phyloP scores from a whole-genome alignment of 1,140 invertebrate species.

The Capitella teleta region DNA sequence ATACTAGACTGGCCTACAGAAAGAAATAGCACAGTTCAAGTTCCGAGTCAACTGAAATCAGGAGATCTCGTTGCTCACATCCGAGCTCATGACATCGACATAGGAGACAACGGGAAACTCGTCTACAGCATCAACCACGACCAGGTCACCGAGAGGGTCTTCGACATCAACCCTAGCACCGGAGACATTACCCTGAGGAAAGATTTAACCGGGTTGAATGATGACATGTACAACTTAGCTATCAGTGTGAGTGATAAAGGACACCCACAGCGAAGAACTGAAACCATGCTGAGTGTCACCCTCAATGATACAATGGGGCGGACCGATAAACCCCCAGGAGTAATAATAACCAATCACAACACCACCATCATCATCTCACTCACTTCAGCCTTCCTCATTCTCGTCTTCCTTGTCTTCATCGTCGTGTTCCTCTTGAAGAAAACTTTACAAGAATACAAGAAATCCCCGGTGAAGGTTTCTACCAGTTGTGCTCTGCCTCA shows the following conservation, averaged over 20 bases:
- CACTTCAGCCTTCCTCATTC: neutral
- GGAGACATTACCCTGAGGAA: neutral
- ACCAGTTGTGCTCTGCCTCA: too few species aligned
- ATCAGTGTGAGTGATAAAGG: neutral
- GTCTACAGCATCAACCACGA: neutral
- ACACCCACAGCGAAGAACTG: neutral
- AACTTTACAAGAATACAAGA: neutral
- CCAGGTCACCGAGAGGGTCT: neutral
- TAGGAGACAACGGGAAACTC: neutral
- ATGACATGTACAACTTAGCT: neutral
- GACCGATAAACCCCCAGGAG: neutral
- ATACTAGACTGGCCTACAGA: neutral
- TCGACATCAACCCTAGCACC: neutral
- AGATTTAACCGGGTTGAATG: neutral
- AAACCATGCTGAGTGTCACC: neutral
- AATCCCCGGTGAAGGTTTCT: too few species aligned
- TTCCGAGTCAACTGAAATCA: neutral
- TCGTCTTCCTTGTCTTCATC: neutral
- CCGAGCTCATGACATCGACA: neutral
- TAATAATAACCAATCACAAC: neutral
- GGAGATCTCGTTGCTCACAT: neutral
- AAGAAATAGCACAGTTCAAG: neutral
- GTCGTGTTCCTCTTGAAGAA: neutral
- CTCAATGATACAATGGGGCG: neutral
- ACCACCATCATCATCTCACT: neutral